Percentiles rank a stretch among this genome's conserved stretches.
phyloP scores from a whole-genome alignment of 2,113 vertebrate species.

The Callipepla squamata region DNA sequence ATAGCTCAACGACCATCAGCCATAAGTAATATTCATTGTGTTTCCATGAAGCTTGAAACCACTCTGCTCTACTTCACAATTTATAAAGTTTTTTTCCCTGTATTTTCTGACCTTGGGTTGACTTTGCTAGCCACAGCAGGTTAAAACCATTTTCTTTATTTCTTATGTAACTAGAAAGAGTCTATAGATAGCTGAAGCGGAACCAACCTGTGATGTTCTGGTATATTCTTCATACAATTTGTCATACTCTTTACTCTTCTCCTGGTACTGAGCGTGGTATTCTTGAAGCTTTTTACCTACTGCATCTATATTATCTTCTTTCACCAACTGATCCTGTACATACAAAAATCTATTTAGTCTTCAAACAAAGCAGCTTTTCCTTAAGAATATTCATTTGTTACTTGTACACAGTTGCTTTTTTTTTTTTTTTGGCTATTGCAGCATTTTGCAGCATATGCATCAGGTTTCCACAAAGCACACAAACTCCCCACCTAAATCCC shows the following conservation, averaged over 20 bases:
- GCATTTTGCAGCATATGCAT: too few relatives aligned
- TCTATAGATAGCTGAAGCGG: neutral
- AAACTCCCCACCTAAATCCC: neutral
- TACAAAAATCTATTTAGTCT: slow-evolving; percentile 40
- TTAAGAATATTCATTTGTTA: neutral
- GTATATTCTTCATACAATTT: slow-evolving; percentile 93
- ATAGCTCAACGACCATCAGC: neutral
- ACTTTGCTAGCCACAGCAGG: neutral
- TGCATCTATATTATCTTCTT: slow-evolving; percentile 92
- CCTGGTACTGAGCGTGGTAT: slow-evolving; percentile 92
- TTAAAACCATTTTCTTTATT: neutral
- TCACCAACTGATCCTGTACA: slow-evolving; percentile 84
- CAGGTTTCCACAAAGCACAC: neutral
- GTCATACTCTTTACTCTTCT: slow-evolving; percentile 94
- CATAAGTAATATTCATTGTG: neutral
- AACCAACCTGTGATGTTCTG: slow-evolving; percentile 91
- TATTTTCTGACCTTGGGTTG: neutral
- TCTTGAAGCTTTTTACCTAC: slow-evolving; percentile 94
- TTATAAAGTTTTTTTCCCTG: neutral
- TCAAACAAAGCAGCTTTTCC: slow-evolving; percentile 38
- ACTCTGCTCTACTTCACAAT: neutral
- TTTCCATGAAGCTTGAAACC: neutral
- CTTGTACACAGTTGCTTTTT: neutral
- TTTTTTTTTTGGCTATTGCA: slow-evolving; percentile 27
- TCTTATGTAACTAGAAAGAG: neutral